A percentile compares a stretch with the other conserved stretches of the same genome.
Evolutionary conservation across 2,888 invertebrate species (phyloP).

Genomic region (Nephrotoma guestfalica): DNA sequence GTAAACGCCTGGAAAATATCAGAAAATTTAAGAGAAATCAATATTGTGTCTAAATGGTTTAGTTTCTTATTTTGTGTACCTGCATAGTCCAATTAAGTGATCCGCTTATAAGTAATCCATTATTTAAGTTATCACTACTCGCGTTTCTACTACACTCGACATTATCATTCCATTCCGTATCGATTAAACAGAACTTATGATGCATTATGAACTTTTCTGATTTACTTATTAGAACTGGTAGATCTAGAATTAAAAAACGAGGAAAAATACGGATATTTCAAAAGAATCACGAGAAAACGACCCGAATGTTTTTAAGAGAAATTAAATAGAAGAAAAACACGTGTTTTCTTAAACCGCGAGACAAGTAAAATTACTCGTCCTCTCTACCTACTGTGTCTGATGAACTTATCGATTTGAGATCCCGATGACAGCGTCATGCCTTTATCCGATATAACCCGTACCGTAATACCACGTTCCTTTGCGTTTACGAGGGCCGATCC

Average conservation of each 20-base stretch:
- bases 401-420: slow-evolving; percentile 17
- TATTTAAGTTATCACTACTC: neutral
- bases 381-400: slow-evolving; percentile 12
- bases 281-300: neutral
- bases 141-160: neutral
- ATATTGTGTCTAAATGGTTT: neutral
- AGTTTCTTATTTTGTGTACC: slow-evolving; percentile 11
- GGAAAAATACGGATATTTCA: neutral
- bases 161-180: slow-evolving; percentile 14
- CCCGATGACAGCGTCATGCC: slow-evolving; percentile 20
- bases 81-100: slow-evolving; percentile 26
- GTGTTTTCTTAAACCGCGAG: neutral
- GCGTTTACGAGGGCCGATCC: slow-evolving; percentile 18
- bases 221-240: slow-evolving; percentile 21
- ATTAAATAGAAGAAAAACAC: neutral
- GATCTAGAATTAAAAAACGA: slow-evolving; percentile 13
- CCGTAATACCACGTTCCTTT: slow-evolving; percentile 17
- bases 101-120: slow-evolving; percentile 17
- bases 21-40: neutral
- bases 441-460: slow-evolving; percentile 23
- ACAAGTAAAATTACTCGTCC: neutral
- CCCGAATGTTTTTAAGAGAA: neutral
- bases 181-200: slow-evolving; percentile 28
- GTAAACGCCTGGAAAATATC: slow-evolving; percentile 19
- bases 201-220: slow-evolving; percentile 22